A percentile compares a stretch with the other conserved stretches of the same genome.
phyloP scores from a whole-genome alignment of 2,888 invertebrate genomes.

The Habrosyne pyritoides region DNA sequence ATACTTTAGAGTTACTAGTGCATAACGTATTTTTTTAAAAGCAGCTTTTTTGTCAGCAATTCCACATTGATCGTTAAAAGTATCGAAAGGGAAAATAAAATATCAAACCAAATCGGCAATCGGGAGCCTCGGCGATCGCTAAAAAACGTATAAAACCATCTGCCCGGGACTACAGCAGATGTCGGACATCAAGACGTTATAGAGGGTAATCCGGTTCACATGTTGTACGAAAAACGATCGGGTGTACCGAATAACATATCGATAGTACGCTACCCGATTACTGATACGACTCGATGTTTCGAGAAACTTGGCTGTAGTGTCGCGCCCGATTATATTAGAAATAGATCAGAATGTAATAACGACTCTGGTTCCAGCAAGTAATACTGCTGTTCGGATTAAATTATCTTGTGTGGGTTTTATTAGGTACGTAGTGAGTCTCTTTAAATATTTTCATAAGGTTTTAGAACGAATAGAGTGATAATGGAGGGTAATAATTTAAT shows the following conservation, averaged over 20 bases:
- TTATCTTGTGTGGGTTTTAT: background rate
- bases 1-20: too few relatives aligned
- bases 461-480: background rate
- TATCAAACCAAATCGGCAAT: conserved; percentile 47
- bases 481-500: too few relatives aligned
- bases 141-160: conserved; percentile 72
- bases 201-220: conserved; percentile 70
- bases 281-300: conserved; percentile 33
- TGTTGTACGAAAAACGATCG: conserved; percentile 66
- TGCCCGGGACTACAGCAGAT: conserved; percentile 66
- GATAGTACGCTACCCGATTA: conserved; percentile 27
- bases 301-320: conserved; percentile 42
- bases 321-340: conserved; percentile 40
- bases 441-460: background rate
- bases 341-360: conserved; percentile 48
- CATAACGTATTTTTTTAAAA: background rate
- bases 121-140: conserved; percentile 45
- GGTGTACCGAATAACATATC: conserved; percentile 26
- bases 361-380: conserved; percentile 10
- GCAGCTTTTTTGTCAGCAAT: background rate
- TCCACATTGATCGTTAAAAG: background rate
- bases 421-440: background rate
- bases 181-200: conserved; percentile 77
- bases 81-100: conserved; percentile 35
- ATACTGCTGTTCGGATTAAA: conserved; percentile 3